Base-by-base conservation (phyloP, 2,888 invertebrate species). In the Pollenia angustigena region DNA sequence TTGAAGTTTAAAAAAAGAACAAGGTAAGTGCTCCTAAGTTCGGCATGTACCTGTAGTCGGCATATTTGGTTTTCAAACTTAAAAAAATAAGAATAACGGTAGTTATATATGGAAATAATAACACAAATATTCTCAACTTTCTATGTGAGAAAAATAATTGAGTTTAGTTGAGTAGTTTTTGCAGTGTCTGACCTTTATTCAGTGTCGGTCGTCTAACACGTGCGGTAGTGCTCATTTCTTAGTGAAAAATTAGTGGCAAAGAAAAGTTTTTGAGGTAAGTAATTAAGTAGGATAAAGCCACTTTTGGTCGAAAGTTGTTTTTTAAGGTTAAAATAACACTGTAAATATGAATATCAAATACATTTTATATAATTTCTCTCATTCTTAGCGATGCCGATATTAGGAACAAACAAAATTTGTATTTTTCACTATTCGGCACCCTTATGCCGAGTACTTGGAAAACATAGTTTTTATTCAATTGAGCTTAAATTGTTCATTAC, bases 221-320 rank as follows among this genome's bases (percentile, higher is more conserved):
- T 58, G 32, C 58, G 58, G 58, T 58, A 58, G 58, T 44, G 62
- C 62, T 62, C 23, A 16, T 42, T 62, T 62, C 18, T 62, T 62
- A 16, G 62, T 44, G 18, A 62, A 62, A 64, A 64, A 64, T 64
- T 64, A 64, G 64, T 64, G 44, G 8, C 2, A 12, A 46, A 64
- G 64, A 16, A 7, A 8, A 44, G 46, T 64, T 64, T 64, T 6
- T 11, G 10, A 64, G 64, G 64, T 64, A 64, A 64, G 64, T 46
- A 64, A 46, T 46, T 12, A 64, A 10, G 46, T 64, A 12, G 18
- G 32, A 64, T 46, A 46, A 46, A 64, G 44, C 7, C 12, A 46
- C 2, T 18, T 64, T 64, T 64, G 1, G 12, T 12, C 12, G 64
- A 18, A 64, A 44, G 10, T 18, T 16, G 64, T 44, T 64, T 46